A percentile compares a stretch with the other conserved stretches of the same genome.
These are phyloP conservation scores for Arge pagana DNA, from an alignment of 2,888 invertebrate genomes.

Conservation along the genomic window DNA sequence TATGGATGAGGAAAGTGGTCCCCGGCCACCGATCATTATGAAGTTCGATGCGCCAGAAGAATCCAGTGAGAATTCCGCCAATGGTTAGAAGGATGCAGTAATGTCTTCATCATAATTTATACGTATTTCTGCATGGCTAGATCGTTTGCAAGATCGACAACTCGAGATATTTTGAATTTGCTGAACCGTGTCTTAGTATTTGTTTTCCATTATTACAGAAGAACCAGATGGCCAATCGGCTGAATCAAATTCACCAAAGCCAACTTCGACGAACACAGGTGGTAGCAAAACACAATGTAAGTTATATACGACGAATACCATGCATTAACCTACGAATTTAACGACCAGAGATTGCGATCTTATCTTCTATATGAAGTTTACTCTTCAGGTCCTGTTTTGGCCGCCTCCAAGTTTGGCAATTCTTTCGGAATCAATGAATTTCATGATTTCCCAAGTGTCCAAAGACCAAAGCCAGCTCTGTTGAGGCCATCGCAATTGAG, in stretches of 20 bases:
- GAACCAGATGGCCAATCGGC: slow-evolving; percentile 37
- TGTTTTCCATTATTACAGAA: slow-evolving; percentile 38
- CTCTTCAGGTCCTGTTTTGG: slow-evolving; percentile 38
- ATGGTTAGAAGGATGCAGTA: slow-evolving; percentile 38
- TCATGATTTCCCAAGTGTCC: slow-evolving; percentile 38
- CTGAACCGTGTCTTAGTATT: too few species aligned
- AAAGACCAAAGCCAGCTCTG: slow-evolving; percentile 41
- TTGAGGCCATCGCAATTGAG: slow-evolving; percentile 49
- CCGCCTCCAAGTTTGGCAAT: slow-evolving; percentile 44
- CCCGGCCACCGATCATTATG: slow-evolving; percentile 43
- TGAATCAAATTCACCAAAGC: slow-evolving; percentile 37
- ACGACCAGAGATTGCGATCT: too few species aligned
- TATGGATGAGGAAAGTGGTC: slow-evolving; percentile 43
- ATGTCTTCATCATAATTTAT: slow-evolving; percentile 1
- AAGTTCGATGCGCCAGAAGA: slow-evolving; percentile 50
- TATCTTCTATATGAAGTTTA: not conserved
- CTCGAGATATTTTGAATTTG: too few species aligned
- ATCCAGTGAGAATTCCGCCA: slow-evolving; percentile 43
- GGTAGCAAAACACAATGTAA: slow-evolving; percentile 36
- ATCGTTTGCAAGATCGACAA: too few species aligned
- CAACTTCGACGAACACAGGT: slow-evolving; percentile 33
- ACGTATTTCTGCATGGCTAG: slow-evolving; percentile 3
- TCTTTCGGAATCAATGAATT: slow-evolving; percentile 41
- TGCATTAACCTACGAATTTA: too few species aligned
- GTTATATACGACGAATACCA: too few species aligned